A percentile compares a stretch with the other conserved stretches of the same genome.
These are phyloP conservation scores for Donacobius atricapilla DNA, from an alignment of 2,113 vertebrate genomes.

Conservation along the genomic window DNA sequence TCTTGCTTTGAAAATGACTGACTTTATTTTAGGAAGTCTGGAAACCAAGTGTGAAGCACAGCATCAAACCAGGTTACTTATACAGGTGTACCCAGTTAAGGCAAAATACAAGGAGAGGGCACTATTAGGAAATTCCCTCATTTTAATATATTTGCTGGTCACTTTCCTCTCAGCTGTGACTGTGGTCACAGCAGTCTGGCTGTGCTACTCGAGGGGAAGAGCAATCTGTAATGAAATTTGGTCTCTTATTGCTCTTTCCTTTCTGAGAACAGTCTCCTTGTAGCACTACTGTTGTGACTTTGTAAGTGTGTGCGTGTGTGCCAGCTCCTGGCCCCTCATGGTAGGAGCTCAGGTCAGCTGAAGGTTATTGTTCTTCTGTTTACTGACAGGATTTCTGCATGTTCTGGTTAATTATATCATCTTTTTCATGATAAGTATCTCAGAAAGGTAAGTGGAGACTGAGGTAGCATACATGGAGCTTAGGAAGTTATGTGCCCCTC, in stretches of 20 bases:
- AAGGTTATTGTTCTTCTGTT: background rate
- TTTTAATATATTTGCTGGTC: background rate
- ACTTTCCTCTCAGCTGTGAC: background rate
- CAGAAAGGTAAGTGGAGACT: background rate
- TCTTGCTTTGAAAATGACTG: background rate
- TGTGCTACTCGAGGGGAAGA: background rate
- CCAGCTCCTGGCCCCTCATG: background rate
- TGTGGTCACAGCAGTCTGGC: background rate
- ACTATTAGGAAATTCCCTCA: background rate
- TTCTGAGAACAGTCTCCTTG: background rate
- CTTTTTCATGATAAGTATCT: background rate
- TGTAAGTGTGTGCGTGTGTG: background rate
- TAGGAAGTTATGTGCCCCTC: background rate
- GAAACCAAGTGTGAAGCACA: background rate
- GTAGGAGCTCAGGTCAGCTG: background rate
- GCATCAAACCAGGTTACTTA: background rate
- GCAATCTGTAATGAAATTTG: background rate
- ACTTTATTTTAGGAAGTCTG: background rate
- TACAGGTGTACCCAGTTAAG: background rate
- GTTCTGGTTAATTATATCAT: background rate
- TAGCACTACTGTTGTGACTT: background rate
- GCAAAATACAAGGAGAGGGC: background rate
- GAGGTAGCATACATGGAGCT: background rate
- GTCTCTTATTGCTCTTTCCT: background rate
- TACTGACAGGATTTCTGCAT: background rate